Percentiles rank a stretch among this genome's conserved stretches.
Conservation (phyloP, 1,140 invertebrate species). For the Atta cephalotes region DNA sequence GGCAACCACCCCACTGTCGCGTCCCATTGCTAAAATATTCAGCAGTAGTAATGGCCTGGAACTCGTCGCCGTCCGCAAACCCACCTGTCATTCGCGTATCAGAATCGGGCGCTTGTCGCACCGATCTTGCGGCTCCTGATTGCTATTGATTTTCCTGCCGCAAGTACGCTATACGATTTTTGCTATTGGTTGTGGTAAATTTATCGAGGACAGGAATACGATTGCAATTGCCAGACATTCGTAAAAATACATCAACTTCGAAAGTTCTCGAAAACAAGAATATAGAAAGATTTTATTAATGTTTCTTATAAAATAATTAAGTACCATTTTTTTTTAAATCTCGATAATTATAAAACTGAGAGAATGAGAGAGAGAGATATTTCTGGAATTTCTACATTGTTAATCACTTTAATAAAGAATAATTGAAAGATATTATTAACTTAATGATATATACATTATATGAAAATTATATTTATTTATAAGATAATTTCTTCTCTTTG, state of each 20-base stretch:
- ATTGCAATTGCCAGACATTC: slow-evolving; percentile 29
- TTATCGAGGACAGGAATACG: slow-evolving; percentile 21
- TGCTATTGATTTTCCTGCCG: slow-evolving; percentile 56
- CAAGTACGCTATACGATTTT: slow-evolving; percentile 31
- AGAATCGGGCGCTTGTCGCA: slow-evolving; percentile 53
- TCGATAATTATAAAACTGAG: slow-evolving; percentile 1
- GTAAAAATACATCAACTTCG: not conserved
- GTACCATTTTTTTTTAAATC: not conserved
- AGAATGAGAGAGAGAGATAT: not conserved
- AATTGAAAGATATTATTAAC: not conserved
- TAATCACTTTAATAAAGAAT: not conserved
- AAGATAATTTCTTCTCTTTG: not conserved
- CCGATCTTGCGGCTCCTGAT: slow-evolving; percentile 63
- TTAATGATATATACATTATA: not conserved
- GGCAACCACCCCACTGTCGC: slow-evolving; percentile 33
- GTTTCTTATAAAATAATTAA: not conserved
- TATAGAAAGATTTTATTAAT: not conserved
- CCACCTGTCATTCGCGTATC: slow-evolving; percentile 70
- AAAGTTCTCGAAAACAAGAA: not conserved
- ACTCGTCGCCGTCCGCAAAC: slow-evolving; percentile 72
- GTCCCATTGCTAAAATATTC: slow-evolving; percentile 76
- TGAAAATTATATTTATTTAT: slow-evolving; percentile 5
- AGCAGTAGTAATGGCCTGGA: slow-evolving; percentile 77
- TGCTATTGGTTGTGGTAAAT: slow-evolving; percentile 5
- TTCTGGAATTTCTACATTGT: not conserved